A percentile compares a stretch with the other conserved stretches of the same genome.
These are phyloP conservation scores for Leucophora obtusa DNA, from an alignment of 2,888 invertebrate genomes.

Conservation along the genomic window DNA sequence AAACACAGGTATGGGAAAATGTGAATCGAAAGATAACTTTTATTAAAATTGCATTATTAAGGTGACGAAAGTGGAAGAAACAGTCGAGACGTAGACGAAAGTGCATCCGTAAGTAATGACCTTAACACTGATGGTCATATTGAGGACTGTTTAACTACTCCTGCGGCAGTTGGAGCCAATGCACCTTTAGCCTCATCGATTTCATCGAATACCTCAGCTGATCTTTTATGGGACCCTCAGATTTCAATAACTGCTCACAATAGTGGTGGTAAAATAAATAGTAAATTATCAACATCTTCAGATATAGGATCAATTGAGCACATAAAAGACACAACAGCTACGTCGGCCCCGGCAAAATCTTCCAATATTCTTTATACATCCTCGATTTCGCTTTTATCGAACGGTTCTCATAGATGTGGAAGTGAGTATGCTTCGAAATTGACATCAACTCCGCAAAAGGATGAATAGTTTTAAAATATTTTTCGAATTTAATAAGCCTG, in stretches of 20 bases:
- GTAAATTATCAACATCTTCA: conserved; percentile 34
- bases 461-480: conserved; percentile 34
- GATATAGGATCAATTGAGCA: conserved; percentile 31
- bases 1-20: background rate
- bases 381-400: conserved; percentile 36
- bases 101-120: conserved; percentile 36
- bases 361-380: conserved; percentile 44
- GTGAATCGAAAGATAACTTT: background rate
- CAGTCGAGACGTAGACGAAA: conserved; percentile 27
- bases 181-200: conserved; percentile 30
- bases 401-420: conserved; percentile 41
- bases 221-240: conserved; percentile 39
- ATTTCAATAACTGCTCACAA: conserved; percentile 33
- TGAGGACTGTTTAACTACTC: conserved; percentile 38
- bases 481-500: background rate
- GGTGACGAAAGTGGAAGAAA: conserved; percentile 35
- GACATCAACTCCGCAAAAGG: conserved; percentile 33
- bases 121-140: conserved; percentile 43
- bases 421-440: conserved; percentile 43
- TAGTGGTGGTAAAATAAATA: conserved; percentile 27
- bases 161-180: conserved; percentile 26
- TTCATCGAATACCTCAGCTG: conserved; percentile 35
- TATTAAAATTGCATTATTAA: conserved; percentile 1
- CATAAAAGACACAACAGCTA: conserved; percentile 32
- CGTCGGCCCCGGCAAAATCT: conserved; percentile 44